Evolutionary conservation across 2,888 invertebrate species (phyloP), one percentile per base, ranked within the genome.

Genomic region (Dasysyrphus tricinctus): DNA sequence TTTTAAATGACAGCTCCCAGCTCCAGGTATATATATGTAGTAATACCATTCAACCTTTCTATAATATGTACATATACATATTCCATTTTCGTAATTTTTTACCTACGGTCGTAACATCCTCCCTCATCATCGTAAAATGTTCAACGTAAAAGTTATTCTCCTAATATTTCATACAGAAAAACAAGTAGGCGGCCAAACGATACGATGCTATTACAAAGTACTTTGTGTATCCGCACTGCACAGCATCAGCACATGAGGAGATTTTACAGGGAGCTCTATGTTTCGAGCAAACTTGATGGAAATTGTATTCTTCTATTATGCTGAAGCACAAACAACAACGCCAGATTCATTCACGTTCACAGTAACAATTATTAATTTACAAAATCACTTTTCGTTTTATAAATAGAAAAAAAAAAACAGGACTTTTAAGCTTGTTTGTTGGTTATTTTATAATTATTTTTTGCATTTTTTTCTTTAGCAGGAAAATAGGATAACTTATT

Each of bases 331-430:
- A 56, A n/a, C 56, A 32, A n/a, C 32, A 32, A n/a, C 56, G 7
- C 3, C n/a, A 32, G 56, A 32, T 56, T 56, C 32, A 32, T 56
- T 56, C 32, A 32, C 6, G 32, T 56, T 56, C 5, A 32, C 29
- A 32, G 19, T 59, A 59, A 19, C 37, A 37, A 37, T 59, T 14
- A 37, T 59, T 14, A 37, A 19, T 59, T 59, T 59, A 16, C 37
- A 39, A 59, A 59, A 59, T 59, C 39, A 59, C 39, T 57, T 57
- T 57, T 37, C 57, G 34, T 59, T 37, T 24, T 37, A 59, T 19
- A 59, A 59, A 59, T 59, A 59, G 59, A 34, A 34, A n/a, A 56
- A n/a, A 34, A 34, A n/a, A 56, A n/a, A 8, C 3, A 14, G 37
- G 19, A 57, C 56, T 57, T 57, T n/a, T 8, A 7, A 32, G 54